Conservation (phyloP, 2,888 invertebrate species). For the Druceiella hillmani region DNA sequence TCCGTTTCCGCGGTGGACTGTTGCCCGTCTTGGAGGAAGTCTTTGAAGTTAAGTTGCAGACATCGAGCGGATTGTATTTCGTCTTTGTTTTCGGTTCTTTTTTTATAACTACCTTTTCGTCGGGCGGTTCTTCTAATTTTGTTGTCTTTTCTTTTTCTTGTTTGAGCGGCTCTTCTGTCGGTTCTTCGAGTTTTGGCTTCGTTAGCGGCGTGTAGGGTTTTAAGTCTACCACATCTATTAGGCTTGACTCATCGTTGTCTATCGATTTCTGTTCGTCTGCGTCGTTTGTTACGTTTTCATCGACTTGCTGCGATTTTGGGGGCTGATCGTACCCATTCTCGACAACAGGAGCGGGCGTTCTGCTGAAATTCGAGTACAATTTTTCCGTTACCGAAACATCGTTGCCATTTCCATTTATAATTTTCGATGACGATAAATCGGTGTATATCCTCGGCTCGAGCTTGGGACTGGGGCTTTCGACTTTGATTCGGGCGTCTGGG, state of each 20-base stretch:
- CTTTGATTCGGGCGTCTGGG: slow-evolving; percentile 27
- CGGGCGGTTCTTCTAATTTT: slow-evolving; percentile 28
- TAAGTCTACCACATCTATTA: slow-evolving; percentile 49
- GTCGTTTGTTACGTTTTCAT: slow-evolving; percentile 40
- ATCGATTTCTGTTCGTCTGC: slow-evolving; percentile 43
- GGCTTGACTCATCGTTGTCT: slow-evolving; percentile 39
- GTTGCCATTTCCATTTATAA: not conserved
- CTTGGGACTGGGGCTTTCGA: slow-evolving; percentile 41
- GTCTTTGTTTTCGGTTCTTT: slow-evolving; percentile 35
- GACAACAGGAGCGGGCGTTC: too few species aligned
- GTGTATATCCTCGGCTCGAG: too few species aligned
- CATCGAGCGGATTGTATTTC: slow-evolving; percentile 58
- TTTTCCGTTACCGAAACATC: too few species aligned
- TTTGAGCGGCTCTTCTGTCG: slow-evolving; percentile 29
- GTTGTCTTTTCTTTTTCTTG: slow-evolving; percentile 30
- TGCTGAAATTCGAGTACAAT: too few species aligned
- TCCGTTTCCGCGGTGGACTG: slow-evolving; percentile 45
- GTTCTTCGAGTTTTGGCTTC: slow-evolving; percentile 28
- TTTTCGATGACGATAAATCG: slow-evolving; percentile 42
- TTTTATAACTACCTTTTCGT: slow-evolving; percentile 23
- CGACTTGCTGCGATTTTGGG: too few species aligned
- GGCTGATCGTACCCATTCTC: too few species aligned
- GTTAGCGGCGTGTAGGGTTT: slow-evolving; percentile 35
- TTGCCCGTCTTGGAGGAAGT: slow-evolving; percentile 52
- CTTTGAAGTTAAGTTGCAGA: slow-evolving; percentile 56